Percentiles rank a stretch among this genome's conserved stretches.
Evolutionary conservation across 1,140 invertebrate species (phyloP).

Genomic region (Cheumatopsyche charites): DNA sequence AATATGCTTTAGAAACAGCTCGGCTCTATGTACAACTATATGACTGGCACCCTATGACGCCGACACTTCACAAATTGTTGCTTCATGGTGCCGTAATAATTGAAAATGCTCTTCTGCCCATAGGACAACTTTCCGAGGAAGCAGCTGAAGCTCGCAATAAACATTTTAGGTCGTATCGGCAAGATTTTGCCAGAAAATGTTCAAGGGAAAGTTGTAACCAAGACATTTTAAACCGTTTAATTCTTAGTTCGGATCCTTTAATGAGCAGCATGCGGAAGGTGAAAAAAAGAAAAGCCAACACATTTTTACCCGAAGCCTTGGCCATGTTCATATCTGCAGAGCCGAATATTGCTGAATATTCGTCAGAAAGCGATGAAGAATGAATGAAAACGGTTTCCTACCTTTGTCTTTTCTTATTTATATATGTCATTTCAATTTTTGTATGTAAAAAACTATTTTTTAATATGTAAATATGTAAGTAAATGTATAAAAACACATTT

Average conservation of each 20-base stretch:
- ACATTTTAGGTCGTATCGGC: conserved; percentile 48
- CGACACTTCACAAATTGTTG: conserved; percentile 52
- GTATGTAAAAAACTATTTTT: not conserved
- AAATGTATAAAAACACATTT: not conserved
- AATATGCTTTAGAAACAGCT: conserved; percentile 42
- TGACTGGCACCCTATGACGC: conserved; percentile 51
- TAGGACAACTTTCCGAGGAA: conserved; percentile 49
- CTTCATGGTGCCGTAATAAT: conserved; percentile 51
- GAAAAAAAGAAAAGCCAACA: conserved; percentile 1
- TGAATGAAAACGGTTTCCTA: not conserved
- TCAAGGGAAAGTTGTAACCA: conserved; percentile 47
- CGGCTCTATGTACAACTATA: conserved; percentile 49
- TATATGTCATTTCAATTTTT: not conserved
- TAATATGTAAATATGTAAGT: not conserved
- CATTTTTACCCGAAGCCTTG: not conserved
- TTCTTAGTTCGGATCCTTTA: not conserved
- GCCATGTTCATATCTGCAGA: conserved; percentile 4
- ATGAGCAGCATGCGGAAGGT: not conserved
- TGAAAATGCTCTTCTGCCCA: conserved; percentile 43
- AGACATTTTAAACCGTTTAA: not conserved
- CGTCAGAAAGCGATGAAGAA: not conserved
- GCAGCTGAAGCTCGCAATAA: conserved; percentile 49
- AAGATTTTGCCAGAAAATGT: conserved; percentile 50
- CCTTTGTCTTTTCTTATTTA: not conserved
- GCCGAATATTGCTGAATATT: not conserved